Evolutionary conservation across 1,140 invertebrate genomes (phyloP), one percentile per base, ranked within the genome.

Genomic region (Eurosta solidaginis): DNA sequence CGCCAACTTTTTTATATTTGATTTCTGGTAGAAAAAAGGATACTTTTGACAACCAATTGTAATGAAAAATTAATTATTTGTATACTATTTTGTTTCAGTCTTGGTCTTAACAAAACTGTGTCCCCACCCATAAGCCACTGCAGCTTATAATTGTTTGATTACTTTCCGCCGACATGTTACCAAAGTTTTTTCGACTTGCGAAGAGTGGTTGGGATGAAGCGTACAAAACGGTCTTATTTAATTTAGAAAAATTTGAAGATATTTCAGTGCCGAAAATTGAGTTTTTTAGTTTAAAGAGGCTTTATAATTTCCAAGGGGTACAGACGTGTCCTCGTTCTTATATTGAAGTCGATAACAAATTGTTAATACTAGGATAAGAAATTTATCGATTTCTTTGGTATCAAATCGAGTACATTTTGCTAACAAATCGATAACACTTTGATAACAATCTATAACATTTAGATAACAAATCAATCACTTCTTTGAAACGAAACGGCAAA

Each of bases 61-160:
- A 68, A 68, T 68, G 59, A 40, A 68, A 68, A 68, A 68, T 68
- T 68, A 68, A 68, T 68, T 68, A 42, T 68, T 68, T 68, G 59
- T 40, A 33, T 33, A 68, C 36, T 68, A 36, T 68, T 68, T 68
- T 42, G 29, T 68, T 68, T 68, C n/a, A n/a, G n/a, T 22, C 59
- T 40, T 52, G 20, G 1, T 22, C 25, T 52, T 25, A 6, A 2
- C 22, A 22, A 22, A n/a, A 17, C 36, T 63, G 29, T 63, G 20
- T n/a, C n/a, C n/a, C n/a, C 50, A 54, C 1, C 27, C 27, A 14
- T n/a, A 1, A 3, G 12, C 54, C 59, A 68, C 36, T 68, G 29
- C 59, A 68, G n/a, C n/a, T n/a, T n/a, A 68, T 68, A 68, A 68
- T 68, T 68, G 59, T 68, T 68, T 68, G 59, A 68, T 68, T 68